Evolutionary conservation across 2,797 vertebrate genomes (phyloP), one percentile per base, ranked within the genome.

Genomic region (Peromyscus attwateri): DNA sequence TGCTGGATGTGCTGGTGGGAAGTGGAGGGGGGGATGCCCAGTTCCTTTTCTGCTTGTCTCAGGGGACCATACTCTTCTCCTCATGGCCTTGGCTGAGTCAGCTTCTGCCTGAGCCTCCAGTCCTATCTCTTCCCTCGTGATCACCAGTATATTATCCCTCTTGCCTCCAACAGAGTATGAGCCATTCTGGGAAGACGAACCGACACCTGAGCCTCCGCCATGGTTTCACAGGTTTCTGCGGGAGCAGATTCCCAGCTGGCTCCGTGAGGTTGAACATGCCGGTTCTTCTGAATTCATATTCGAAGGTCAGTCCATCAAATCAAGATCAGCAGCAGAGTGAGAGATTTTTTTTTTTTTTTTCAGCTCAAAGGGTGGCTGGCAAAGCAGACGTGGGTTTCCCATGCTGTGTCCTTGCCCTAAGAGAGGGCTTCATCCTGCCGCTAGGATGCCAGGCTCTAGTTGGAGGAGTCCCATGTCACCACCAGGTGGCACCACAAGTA

Each of bases 301-400:
- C 52, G 57, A 96, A 97, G 97, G 98, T 98, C 80, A 97, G 97
- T 96, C 90, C n/a, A 40, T 80, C 14, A 57, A 70, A 31, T 21
- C 4, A 13, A 77, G 34, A 40, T 55, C 3, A 1, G 29, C n/a
- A 55, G 16, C 31, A 23, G 49, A 4, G 21, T 43, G 46, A 23
- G 23, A 76, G 46, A 60, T 40, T 37, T 71, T 21, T 37, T 37
- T 73, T n/a, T 37, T 73, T 14, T 23, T 31, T 29, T 40, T 55
- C 68, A 46, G 25, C 71, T 96, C 46, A 68, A 4, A 57, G 37
- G 77, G 31, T 64, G 76, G 57, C 23, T 80, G 55, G 62, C 57
- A 89, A 64, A 73, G 62, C 71, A 49, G n/a, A 75, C 29, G 27
- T 23, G 87, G 66, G 13, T 77, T 84, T 76, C 68, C 34, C 6